A percentile compares a stretch with the other conserved stretches of the same genome.
phyloP scores from a whole-genome alignment of 2,797 vertebrate species.

The Melopsittacus undulatus region DNA sequence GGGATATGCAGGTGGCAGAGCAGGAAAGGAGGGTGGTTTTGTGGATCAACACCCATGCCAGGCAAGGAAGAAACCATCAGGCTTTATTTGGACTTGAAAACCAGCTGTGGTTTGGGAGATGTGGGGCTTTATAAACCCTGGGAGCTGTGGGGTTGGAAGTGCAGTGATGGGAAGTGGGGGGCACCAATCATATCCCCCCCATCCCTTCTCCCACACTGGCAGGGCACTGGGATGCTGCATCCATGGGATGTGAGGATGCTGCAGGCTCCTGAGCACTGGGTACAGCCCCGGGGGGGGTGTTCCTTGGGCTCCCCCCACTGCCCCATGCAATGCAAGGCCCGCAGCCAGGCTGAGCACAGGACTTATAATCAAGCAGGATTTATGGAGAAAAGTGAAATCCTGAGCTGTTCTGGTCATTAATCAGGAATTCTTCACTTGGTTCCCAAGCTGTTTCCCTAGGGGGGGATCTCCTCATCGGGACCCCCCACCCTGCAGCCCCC shows the following conservation, averaged over 20 bases:
- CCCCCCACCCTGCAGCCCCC: background rate
- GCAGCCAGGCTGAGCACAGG: background rate
- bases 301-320: background rate
- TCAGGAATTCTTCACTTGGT: background rate
- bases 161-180: too few relatives aligned
- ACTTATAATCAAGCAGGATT: conserved; percentile 35
- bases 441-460: conserved; percentile 8
- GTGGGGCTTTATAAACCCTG: background rate
- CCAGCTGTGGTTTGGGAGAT: background rate
- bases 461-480: background rate
- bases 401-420: background rate
- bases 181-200: background rate
- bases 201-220: background rate
- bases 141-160: background rate
- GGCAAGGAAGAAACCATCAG: background rate
- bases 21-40: background rate
- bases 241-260: background rate
- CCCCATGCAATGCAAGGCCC: background rate
- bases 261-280: background rate
- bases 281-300: background rate
- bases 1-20: background rate
- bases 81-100: background rate
- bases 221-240: background rate
- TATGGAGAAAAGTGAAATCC: conserved; percentile 37
- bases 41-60: background rate